phyloP scores from a whole-genome alignment of 2,113 vertebrate species.

The Pomatorhinus ruficollis region DNA sequence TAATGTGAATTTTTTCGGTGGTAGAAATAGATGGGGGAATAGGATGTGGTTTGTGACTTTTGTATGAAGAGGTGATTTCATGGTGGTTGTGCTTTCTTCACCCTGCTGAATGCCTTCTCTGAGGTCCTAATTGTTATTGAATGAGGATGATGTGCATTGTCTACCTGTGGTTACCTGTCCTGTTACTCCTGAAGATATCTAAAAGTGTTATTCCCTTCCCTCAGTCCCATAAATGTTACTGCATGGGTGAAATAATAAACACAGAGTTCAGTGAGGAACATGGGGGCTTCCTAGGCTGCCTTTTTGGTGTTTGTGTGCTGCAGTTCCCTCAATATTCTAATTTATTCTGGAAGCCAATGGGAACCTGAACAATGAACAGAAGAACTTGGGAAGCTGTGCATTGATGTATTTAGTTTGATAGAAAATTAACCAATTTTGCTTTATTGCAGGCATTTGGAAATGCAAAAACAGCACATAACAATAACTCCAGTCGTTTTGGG shows the following conservation, averaged over 20 bases:
- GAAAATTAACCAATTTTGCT: not conserved
- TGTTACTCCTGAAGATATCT: not conserved
- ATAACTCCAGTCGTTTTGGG: conserved; percentile 96
- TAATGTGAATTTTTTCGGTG: not conserved
- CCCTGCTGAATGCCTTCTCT: not conserved
- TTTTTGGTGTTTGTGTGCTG: not conserved
- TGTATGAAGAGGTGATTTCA: not conserved
- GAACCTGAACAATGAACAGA: not conserved
- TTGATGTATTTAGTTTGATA: not conserved
- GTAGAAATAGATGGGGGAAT: not conserved
- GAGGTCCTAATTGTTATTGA: not conserved
- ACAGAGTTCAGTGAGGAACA: not conserved
- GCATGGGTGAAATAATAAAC: not conserved
- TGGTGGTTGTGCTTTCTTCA: not conserved
- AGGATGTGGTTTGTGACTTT: not conserved
- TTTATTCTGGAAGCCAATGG: not conserved
- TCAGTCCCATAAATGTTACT: not conserved
- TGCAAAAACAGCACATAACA: conserved; percentile 90
- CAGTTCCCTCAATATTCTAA: fast-evolving
- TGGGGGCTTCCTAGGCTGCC: not conserved
- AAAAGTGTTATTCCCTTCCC: not conserved
- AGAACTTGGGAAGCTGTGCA: not conserved
- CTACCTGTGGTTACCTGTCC: not conserved
- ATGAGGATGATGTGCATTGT: not conserved
- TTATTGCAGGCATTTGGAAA: conserved; percentile 89